phyloP scores from a whole-genome alignment of 2,797 vertebrate species.

The Hypotaenidia okinawae region DNA sequence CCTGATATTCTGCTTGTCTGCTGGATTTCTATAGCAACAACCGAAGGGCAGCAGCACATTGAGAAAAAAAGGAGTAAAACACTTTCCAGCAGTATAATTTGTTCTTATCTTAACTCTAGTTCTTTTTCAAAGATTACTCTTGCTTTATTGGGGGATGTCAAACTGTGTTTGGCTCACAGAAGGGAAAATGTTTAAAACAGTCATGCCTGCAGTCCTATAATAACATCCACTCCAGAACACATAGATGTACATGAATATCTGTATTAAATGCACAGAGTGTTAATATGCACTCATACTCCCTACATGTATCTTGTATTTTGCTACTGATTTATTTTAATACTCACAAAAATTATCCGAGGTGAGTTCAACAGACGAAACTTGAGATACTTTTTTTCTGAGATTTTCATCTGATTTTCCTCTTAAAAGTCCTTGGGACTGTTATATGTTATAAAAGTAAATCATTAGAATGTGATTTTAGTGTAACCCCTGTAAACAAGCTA shows the following conservation, averaged over 20 bases:
- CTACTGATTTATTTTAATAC: not conserved
- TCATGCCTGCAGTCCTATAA: not conserved
- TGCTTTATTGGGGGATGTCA: not conserved
- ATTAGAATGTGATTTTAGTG: not conserved
- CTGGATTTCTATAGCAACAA: constrained; percentile 28
- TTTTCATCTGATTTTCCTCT: not conserved
- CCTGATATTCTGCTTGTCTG: not conserved
- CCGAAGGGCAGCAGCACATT: not conserved
- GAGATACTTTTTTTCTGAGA: not conserved
- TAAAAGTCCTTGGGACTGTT: not conserved
- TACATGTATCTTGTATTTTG: not conserved
- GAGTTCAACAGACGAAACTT: not conserved
- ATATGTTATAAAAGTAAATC: not conserved
- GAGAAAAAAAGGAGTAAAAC: not conserved
- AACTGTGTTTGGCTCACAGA: not conserved
- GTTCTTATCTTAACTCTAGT: not conserved
- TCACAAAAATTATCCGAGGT: not conserved
- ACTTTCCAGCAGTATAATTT: not conserved
- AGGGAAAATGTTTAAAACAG: not conserved
- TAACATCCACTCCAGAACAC: not conserved
- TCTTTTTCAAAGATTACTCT: not conserved
- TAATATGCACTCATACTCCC: not conserved
- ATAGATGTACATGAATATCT: not conserved
- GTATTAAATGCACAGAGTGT: not conserved
- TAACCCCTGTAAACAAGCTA: not conserved